A percentile compares a stretch with the other conserved stretches of the same genome.
Conservation (phyloP, 2,113 vertebrate genomes). For the Osmerus eperlanus region DNA sequence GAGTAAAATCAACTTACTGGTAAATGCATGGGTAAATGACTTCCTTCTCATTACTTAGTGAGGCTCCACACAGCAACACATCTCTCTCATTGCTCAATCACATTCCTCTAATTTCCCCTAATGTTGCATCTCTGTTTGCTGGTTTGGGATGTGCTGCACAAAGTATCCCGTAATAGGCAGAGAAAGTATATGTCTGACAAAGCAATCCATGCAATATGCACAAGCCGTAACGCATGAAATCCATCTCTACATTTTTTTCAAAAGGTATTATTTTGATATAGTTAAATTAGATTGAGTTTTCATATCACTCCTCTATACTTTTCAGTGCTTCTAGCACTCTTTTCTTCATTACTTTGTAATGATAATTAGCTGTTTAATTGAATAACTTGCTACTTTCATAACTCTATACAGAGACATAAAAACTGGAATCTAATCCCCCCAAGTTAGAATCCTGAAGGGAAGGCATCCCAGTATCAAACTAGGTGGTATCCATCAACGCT, state of each 20-base stretch:
- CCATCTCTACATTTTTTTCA: not conserved
- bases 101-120: constrained; percentile 9
- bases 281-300: not conserved
- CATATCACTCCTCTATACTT: not conserved
- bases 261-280: constrained; percentile 9
- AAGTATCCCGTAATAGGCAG: constrained; percentile 13
- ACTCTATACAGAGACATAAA: not conserved
- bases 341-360: not conserved
- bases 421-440: too few species aligned
- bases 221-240: not conserved
- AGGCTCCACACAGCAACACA: not conserved
- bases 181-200: constrained; percentile 18
- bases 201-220: constrained; percentile 19
- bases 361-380: not conserved
- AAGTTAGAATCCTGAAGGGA: not conserved
- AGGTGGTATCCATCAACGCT: not conserved
- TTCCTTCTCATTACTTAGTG: not conserved
- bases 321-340: not conserved
- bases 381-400: not conserved
- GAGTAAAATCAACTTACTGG: constrained; percentile 5
- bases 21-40: constrained; percentile 9
- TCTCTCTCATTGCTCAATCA: constrained; percentile 1
- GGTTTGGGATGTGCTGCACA: constrained; percentile 19
- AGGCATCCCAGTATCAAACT: constrained; percentile 1
- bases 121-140: constrained; percentile 12